Evolutionary conservation across 2,113 vertebrate species (phyloP).

Genomic region (Phrynosoma platyrhinos): DNA sequence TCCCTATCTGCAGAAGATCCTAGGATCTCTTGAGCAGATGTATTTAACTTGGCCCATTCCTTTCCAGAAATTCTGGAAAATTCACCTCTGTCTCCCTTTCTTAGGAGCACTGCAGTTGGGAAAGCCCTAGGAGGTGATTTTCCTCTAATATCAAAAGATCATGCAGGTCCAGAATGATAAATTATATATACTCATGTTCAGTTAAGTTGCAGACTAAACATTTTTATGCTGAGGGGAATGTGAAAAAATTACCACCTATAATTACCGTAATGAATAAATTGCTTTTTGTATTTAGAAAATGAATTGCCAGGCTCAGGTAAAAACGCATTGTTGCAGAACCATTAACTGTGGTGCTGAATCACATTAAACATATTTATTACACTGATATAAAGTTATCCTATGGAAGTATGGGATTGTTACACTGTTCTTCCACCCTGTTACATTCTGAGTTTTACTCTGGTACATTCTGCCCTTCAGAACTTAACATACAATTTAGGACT

Average conservation of each 20-base stretch:
- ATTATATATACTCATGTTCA: no score
- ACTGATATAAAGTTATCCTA: background rate
- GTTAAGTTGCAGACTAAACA: no score
- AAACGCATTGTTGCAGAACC: background rate
- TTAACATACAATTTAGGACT: background rate
- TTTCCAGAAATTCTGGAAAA: background rate
- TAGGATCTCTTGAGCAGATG: background rate
- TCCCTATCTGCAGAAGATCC: background rate
- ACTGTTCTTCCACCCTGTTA: background rate
- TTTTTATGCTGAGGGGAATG: no score
- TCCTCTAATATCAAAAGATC: no score
- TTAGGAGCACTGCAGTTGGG: background rate
- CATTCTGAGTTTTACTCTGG: background rate
- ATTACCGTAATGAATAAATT: background rate
- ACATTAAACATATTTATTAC: background rate
- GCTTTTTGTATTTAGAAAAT: background rate
- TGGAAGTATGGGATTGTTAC: background rate
- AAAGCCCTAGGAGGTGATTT: background rate
- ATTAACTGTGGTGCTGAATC: background rate
- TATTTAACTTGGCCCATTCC: background rate
- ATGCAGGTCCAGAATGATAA: no score
- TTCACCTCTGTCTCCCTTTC: background rate
- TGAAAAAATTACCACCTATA: background rate
- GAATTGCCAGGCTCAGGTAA: background rate
- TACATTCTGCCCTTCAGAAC: no score